Base-by-base conservation (phyloP, 2,113 vertebrate genomes). In the Hemicordylus capensis region DNA sequence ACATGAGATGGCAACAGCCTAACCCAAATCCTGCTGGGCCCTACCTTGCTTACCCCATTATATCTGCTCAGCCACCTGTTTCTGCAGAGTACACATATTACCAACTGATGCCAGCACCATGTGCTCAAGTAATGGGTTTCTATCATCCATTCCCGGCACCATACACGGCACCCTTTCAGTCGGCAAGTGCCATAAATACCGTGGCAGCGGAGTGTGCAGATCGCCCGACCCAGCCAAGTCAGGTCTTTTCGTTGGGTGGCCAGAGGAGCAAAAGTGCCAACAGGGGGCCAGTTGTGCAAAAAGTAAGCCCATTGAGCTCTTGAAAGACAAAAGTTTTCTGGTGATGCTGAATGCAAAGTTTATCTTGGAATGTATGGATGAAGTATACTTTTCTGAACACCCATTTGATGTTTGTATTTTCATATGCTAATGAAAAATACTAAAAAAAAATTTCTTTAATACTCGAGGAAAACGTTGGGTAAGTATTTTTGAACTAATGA, bases 121-220 rank as follows among this genome's bases (percentile, higher is more conserved):
- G 98, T 93, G 97, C 98, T 66, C 98, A 98, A 63, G 97, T 99
- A 83, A 98, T 99, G 99, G 99, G 99, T 84, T 99, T 99, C 94
- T 99, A 99, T 90, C 98, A 99, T 94, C 98, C 98, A 66, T 98
- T 99, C 81, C 97, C 97, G 69, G 72, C 97, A 4, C 95, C 98
- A 0, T 99, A 98, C 48, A 94, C 97, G 4, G 94, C 96, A 10
- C 96, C 98, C 4, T 97, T 99, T 75, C 98, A 98, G 90, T n/a
- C 98, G 77, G 88, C 96, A 4, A 97, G 91, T 75, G 93, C 98
- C 88, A 96, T 98, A 6, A 98, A 93, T 92, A 77, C 98, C 3
- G 94, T 98, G 6, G 95, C 97, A 22, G 54, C 97, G 34, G 98
- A 99, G 3, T 97, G 98, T 82, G n/a, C 94, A 1, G 98, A 99